phyloP scores from a whole-genome alignment of 2,113 vertebrate species.

The Zosterops hypoxanthus region DNA sequence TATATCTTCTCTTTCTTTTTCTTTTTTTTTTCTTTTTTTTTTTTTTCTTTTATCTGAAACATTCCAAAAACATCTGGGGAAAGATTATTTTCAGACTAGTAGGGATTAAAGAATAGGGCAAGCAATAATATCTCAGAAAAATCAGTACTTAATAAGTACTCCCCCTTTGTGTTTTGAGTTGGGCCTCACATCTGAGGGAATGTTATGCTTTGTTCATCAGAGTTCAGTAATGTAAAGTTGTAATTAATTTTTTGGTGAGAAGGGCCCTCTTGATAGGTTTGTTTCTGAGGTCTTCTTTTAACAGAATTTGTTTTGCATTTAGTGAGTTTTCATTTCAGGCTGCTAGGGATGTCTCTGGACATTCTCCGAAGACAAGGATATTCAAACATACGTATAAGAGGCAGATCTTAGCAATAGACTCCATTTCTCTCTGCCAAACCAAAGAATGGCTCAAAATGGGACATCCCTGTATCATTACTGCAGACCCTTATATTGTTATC shows the following conservation, averaged over 20 bases:
- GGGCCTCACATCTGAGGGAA: slow-evolving; percentile 11
- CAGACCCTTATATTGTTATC: neutral
- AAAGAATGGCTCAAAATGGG: slow-evolving; percentile 4
- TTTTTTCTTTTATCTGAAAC: neutral
- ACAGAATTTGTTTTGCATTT: slow-evolving; percentile 26
- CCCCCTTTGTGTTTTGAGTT: neutral
- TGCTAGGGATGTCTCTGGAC: slow-evolving; percentile 16
- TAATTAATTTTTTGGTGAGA: slow-evolving; percentile 29
- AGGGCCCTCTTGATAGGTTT: neutral
- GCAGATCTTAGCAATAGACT: neutral
- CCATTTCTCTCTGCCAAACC: slow-evolving; percentile 11
- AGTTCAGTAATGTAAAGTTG: neutral
- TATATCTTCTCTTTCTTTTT: neutral
- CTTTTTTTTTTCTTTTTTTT: neutral
- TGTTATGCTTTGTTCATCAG: slow-evolving; percentile 31
- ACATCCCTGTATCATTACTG: neutral
- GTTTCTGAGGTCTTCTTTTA: slow-evolving; percentile 37
- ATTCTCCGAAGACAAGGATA: neutral
- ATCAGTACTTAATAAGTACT: slow-evolving; percentile 4
- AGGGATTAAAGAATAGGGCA: neutral
- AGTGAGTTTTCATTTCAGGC: slow-evolving; percentile 23
- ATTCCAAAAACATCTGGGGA: slow-evolving; percentile 51
- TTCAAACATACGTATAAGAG: neutral
- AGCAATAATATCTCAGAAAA: slow-evolving; percentile 24
- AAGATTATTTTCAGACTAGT: slow-evolving; percentile 1